Evolutionary conservation across 2,888 invertebrate species (phyloP).

Genomic region (Dione vanillae): DNA sequence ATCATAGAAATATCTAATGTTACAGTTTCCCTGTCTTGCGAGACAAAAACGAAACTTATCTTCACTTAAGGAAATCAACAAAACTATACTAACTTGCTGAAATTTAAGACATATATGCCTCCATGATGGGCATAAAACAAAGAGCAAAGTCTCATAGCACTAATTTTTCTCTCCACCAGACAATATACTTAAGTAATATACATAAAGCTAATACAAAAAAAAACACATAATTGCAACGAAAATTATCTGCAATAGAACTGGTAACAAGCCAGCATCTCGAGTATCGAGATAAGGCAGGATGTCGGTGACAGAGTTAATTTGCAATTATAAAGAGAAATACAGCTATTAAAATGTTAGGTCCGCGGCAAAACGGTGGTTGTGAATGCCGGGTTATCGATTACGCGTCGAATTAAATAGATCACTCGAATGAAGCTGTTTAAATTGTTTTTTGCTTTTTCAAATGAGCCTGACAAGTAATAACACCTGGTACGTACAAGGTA

Average conservation of each 20-base stretch:
- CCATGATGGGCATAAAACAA: too few species aligned
- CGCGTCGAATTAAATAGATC: conserved; percentile 16
- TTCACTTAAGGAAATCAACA: too few species aligned
- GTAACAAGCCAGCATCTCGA: conserved; percentile 27
- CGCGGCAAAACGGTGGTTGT: conserved; percentile 19
- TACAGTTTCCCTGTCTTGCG: too few species aligned
- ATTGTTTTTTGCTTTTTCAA: not conserved
- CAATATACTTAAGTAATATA: not conserved
- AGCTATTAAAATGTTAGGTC: conserved; percentile 22
- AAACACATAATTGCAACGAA: conserved; percentile 30
- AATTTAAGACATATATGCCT: too few species aligned
- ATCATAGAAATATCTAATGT: too few species aligned
- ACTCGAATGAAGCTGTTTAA: conserved; percentile 4
- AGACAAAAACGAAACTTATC: too few species aligned
- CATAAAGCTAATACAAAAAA: not conserved
- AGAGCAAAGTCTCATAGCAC: too few species aligned
- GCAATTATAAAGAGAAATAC: conserved; percentile 28
- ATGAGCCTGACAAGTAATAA: not conserved
- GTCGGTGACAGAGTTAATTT: conserved; percentile 33
- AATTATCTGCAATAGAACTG: conserved; percentile 39
- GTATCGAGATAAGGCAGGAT: conserved; percentile 36
- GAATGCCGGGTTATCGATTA: conserved; percentile 20
- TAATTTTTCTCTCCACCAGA: not conserved
- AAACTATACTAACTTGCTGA: too few species aligned
- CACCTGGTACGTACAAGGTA: not conserved